Conservation (phyloP, 2,888 invertebrate species). For the Unio pictorum region DNA sequence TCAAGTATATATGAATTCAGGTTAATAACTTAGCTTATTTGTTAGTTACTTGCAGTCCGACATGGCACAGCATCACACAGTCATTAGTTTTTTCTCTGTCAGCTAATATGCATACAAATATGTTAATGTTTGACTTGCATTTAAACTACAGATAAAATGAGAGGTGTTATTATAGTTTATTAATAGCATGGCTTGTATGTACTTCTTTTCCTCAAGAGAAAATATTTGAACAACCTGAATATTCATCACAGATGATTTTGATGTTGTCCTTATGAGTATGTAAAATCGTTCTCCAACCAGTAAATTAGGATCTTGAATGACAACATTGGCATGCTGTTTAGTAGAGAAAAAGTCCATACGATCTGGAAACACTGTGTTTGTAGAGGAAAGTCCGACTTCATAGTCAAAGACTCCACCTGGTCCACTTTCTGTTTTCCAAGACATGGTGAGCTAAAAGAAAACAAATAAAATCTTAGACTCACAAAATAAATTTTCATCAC, state of each 20-base stretch:
- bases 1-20: too few relatives aligned
- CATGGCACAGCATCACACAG: too few relatives aligned
- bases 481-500: too few relatives aligned
- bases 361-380: slow-evolving; percentile 21
- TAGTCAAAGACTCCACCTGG: slow-evolving; percentile 43
- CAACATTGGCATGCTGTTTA: slow-evolving; percentile 28
- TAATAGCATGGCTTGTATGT: too few relatives aligned
- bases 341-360: slow-evolving; percentile 35
- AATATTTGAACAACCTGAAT: slow-evolving; percentile 2
- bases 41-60: too few relatives aligned
- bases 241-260: slow-evolving; percentile 3
- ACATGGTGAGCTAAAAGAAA: slow-evolving; percentile 21
- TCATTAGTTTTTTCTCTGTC: too few relatives aligned
- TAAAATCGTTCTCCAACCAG: slow-evolving; percentile 1
- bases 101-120: too few relatives aligned
- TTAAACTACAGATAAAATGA: too few relatives aligned
- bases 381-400: slow-evolving; percentile 43
- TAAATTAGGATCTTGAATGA: neutral
- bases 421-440: slow-evolving; percentile 41
- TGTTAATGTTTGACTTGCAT: too few relatives aligned
- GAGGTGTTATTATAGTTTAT: too few relatives aligned
- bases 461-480: neutral
- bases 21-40: too few relatives aligned
- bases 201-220: too few relatives aligned
- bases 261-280: slow-evolving; percentile 1